Evolutionary conservation across 1,140 invertebrate genomes (phyloP).

Genomic region (Zophobas atratus): DNA sequence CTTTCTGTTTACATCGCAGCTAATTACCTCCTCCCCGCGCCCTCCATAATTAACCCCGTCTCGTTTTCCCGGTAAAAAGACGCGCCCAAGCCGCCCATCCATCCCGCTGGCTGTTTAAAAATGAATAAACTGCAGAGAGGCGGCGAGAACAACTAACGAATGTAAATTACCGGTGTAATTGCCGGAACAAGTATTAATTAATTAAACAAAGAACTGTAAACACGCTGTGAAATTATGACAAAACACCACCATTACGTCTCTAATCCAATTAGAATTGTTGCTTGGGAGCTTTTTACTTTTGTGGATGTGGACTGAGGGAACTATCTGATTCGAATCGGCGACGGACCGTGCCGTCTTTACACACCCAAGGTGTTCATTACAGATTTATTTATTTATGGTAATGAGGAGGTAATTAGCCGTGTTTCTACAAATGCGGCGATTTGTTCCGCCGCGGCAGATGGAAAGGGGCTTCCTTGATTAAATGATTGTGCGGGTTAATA

Average conservation of each 20-base stretch:
- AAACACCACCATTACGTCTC: constrained; percentile 48
- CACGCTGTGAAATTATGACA: constrained; percentile 53
- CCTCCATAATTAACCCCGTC: too few species aligned
- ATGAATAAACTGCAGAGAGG: constrained; percentile 20
- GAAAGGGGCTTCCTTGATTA: constrained; percentile 27
- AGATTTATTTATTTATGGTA: constrained; percentile 57
- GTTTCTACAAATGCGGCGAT: constrained; percentile 50
- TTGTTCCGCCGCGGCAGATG: constrained; percentile 51
- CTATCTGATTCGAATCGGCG: constrained; percentile 51
- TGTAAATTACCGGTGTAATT: constrained; percentile 54
- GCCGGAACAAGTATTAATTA: constrained; percentile 55
- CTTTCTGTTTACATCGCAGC: too few species aligned
- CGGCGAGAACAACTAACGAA: constrained; percentile 50
- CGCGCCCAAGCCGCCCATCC: not conserved
- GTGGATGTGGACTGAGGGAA: constrained; percentile 2
- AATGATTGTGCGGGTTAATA: too few species aligned
- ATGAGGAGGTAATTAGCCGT: constrained; percentile 51
- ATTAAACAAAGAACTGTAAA: constrained; percentile 53
- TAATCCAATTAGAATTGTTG: constrained; percentile 53
- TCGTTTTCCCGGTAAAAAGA: too few species aligned
- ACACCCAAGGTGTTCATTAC: constrained; percentile 56
- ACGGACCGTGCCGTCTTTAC: constrained; percentile 55
- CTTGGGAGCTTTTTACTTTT: constrained; percentile 15
- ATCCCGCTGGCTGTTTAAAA: constrained; percentile 15
- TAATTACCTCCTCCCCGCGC: too few species aligned